phyloP scores from a whole-genome alignment of 2,888 invertebrate genomes.

The Heteromyza rotundicornis region DNA sequence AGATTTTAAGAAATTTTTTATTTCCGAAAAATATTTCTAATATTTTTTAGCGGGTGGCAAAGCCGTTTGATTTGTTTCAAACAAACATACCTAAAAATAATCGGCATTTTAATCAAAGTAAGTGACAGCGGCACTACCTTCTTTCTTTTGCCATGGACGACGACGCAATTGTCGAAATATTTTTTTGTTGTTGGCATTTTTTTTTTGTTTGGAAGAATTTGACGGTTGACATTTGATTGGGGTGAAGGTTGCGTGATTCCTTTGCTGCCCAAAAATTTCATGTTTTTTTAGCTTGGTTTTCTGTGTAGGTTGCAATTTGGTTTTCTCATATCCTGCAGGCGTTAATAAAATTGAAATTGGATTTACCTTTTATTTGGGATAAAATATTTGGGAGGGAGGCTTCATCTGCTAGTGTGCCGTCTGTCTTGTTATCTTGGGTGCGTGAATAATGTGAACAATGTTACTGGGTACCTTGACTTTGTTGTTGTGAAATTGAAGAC shows the following conservation, averaged over 20 bases:
- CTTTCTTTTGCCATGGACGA: too few relatives aligned
- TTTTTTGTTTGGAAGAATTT: not conserved
- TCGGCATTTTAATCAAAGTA: too few relatives aligned
- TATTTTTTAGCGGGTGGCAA: too few relatives aligned
- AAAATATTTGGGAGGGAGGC: not conserved
- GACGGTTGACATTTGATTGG: not conserved
- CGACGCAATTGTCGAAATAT: slow-evolving; percentile 2
- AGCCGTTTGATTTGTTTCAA: too few relatives aligned
- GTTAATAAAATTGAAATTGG: not conserved
- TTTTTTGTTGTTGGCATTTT: not conserved
- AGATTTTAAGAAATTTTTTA: too few relatives aligned
- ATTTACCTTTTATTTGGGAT: not conserved
- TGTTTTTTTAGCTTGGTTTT: too few relatives aligned
- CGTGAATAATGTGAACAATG: not conserved
- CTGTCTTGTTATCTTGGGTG: not conserved
- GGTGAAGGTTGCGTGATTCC: not conserved
- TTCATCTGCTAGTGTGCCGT: not conserved
- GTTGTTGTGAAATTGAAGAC: not conserved
- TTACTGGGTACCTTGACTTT: not conserved
- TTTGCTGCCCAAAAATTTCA: too few relatives aligned
- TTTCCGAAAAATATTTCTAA: too few relatives aligned
- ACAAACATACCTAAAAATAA: too few relatives aligned
- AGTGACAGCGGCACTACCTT: too few relatives aligned
- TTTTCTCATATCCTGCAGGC: not conserved
- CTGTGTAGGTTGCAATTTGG: not conserved